phyloP scores from a whole-genome alignment of 2,888 invertebrate species.

The Schizotus pectinicornis region DNA sequence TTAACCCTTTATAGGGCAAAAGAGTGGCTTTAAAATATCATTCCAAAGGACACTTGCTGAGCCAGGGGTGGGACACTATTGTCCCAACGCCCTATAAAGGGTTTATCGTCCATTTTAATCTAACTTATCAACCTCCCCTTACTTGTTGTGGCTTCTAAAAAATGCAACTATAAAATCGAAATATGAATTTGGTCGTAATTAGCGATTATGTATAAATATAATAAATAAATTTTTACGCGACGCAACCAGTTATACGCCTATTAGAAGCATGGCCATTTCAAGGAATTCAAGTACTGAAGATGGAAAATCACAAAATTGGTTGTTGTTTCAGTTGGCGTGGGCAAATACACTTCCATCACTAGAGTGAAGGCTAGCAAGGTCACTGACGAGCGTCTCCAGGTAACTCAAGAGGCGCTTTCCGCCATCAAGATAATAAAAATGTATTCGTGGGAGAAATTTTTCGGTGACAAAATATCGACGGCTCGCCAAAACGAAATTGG shows the following conservation, averaged over 20 bases:
- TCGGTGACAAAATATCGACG: conserved; percentile 38
- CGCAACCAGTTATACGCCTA: too few species aligned
- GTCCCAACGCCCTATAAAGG: too few species aligned
- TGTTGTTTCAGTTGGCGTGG: background rate
- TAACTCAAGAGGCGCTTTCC: conserved; percentile 41
- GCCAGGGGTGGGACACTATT: too few species aligned
- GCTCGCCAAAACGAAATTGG: conserved; percentile 69
- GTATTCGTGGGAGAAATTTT: conserved; percentile 46
- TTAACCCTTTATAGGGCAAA: too few species aligned
- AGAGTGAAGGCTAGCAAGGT: conserved; percentile 37
- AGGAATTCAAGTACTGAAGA: background rate
- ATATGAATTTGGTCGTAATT: too few species aligned
- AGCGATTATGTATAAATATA: background rate
- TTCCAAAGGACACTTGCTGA: too few species aligned
- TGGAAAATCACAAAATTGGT: background rate
- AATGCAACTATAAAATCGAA: too few species aligned
- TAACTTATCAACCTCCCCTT: too few species aligned
- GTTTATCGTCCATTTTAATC: too few species aligned
- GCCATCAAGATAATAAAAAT: conserved; percentile 46
- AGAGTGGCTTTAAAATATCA: too few species aligned
- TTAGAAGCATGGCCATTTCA: background rate
- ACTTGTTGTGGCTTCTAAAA: too few species aligned
- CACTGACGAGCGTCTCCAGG: conserved; percentile 41
- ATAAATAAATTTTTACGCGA: too few species aligned
- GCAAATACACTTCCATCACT: background rate